These are phyloP conservation scores for Ailuropoda melanoleuca DNA, from an alignment of 2,113 vertebrate species.

Conservation along the genomic window DNA sequence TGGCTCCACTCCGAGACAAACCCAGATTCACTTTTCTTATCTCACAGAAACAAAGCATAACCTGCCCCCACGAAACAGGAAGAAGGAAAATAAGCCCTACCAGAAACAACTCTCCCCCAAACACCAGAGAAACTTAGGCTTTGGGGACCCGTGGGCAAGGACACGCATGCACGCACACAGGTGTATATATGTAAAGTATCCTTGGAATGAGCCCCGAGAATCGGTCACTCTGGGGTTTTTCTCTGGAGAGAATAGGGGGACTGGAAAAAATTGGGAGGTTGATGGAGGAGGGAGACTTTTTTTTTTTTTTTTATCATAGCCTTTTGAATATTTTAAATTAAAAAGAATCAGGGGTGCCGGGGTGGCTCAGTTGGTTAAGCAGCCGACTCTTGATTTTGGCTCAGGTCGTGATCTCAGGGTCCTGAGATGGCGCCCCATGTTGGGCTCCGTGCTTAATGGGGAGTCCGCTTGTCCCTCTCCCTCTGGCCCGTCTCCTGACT, in stretches of 20 bases:
- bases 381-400: background rate
- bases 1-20: background rate
- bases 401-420: background rate
- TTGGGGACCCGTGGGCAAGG: background rate
- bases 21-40: conserved; percentile 23
- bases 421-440: background rate
- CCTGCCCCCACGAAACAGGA: background rate
- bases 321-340: background rate
- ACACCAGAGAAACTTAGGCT: background rate
- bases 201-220: background rate
- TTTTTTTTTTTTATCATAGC: background rate
- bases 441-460: background rate
- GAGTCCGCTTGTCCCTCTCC: background rate
- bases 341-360: background rate
- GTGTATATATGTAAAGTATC: background rate
- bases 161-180: background rate
- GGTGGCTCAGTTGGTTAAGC: background rate
- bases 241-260: background rate
- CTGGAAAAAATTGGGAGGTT: background rate
- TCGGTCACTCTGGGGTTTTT: background rate
- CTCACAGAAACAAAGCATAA: conserved; percentile 47
- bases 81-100: background rate
- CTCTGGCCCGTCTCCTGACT: background rate
- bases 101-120: background rate
- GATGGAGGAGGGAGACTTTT: background rate